A percentile compares a stretch with the other conserved stretches of the same genome.
Conservation (phyloP, 2,113 vertebrate species). For the Uria lomvia region DNA sequence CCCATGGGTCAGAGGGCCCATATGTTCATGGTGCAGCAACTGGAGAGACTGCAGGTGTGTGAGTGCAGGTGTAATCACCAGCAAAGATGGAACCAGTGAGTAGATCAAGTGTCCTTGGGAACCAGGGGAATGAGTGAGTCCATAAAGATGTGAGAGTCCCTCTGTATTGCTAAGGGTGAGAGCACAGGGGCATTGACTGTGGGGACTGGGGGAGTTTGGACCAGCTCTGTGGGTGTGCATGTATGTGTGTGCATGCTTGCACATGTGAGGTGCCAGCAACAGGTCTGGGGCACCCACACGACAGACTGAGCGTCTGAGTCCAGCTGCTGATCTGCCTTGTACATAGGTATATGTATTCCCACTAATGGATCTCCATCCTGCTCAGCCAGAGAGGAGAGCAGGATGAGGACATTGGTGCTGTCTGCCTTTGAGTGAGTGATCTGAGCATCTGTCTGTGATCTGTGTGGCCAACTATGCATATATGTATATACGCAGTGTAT, state of each 20-base stretch:
- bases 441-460: too few relatives aligned
- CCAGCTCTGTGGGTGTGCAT: background rate
- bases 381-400: background rate
- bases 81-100: background rate
- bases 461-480: background rate
- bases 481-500: background rate
- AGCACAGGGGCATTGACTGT: background rate
- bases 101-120: background rate
- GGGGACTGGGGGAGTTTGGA: background rate
- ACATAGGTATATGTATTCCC: background rate
- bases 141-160: background rate
- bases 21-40: fast-evolving
- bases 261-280: background rate
- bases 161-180: background rate
- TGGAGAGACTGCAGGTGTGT: fast-evolving
- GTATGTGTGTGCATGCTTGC: fast-evolving
- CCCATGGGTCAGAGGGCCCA: fast-evolving
- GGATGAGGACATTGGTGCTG: background rate
- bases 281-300: background rate
- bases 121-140: background rate
- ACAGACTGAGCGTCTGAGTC: background rate
- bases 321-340: background rate
- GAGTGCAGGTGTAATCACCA: background rate
- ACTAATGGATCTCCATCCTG: background rate
- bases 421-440: background rate